Percentiles rank a stretch among this genome's conserved stretches.
phyloP scores from a whole-genome alignment of 2,113 vertebrate genomes.

The Ovibos moschatus region DNA sequence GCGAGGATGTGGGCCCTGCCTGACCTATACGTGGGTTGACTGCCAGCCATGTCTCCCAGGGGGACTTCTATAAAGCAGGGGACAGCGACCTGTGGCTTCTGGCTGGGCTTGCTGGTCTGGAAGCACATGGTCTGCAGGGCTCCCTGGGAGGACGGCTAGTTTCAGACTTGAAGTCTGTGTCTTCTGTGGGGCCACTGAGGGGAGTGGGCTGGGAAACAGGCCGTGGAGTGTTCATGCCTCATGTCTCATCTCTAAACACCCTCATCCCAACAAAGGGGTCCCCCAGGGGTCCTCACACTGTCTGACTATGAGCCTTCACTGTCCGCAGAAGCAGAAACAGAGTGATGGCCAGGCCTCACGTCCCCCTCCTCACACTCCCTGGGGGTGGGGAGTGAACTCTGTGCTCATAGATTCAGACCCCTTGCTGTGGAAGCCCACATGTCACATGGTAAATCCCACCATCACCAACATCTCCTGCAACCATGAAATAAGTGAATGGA shows the following conservation, averaged over 20 bases:
- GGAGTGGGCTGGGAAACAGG: not conserved
- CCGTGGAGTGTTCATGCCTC: not conserved
- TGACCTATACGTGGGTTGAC: not conserved
- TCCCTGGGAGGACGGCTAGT: not conserved
- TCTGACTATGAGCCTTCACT: not conserved
- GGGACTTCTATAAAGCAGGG: not conserved
- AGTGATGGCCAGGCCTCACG: not conserved
- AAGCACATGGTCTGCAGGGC: not conserved
- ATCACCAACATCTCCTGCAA: not conserved
- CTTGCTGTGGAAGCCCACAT: not conserved
- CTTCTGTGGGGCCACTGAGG: not conserved
- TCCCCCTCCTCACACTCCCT: not conserved
- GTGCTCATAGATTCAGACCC: not conserved
- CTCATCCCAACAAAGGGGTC: not conserved
- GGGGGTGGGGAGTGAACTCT: not conserved
- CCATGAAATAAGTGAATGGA: not conserved
- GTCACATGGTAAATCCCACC: not conserved
- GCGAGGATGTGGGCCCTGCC: not conserved
- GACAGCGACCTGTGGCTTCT: not conserved
- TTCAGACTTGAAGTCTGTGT: not conserved
- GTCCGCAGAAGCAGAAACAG: not conserved
- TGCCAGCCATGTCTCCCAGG: not conserved
- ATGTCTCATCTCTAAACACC: not conserved
- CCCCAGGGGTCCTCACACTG: not conserved
- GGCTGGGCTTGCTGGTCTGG: not conserved